Conservation (phyloP, 1,140 invertebrate species). For the Homalodisca vitripennis region DNA sequence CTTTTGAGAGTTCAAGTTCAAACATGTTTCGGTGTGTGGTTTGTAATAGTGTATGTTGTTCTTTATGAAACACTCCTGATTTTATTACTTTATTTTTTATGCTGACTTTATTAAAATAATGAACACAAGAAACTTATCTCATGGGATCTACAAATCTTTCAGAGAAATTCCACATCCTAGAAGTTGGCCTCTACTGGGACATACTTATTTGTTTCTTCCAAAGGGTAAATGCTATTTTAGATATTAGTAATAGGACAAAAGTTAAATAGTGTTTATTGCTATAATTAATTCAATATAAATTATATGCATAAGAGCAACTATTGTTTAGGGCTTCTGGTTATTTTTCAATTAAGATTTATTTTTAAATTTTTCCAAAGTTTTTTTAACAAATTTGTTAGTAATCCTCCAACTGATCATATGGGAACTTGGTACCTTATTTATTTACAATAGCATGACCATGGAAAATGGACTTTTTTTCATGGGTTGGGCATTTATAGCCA, state of each 20-base stretch:
- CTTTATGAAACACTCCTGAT: too few relatives aligned
- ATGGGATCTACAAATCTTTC: too few relatives aligned
- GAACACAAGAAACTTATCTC: too few relatives aligned
- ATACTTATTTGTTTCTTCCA: slow-evolving; percentile 47
- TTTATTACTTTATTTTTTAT: too few relatives aligned
- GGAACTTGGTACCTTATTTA: too few relatives aligned
- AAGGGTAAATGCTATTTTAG: slow-evolving; percentile 41
- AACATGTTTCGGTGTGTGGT: too few relatives aligned
- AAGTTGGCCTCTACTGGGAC: slow-evolving; percentile 45
- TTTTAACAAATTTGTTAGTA: not conserved
- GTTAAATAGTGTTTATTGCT: not conserved
- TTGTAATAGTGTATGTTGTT: too few relatives aligned
- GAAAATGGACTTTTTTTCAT: too few relatives aligned
- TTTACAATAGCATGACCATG: too few relatives aligned
- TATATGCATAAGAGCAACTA: not conserved
- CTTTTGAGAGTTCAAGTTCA: too few relatives aligned
- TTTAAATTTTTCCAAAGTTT: not conserved
- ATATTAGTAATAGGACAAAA: slow-evolving; percentile 23
- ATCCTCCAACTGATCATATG: not conserved
- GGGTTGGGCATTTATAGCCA: too few relatives aligned
- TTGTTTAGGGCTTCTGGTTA: not conserved
- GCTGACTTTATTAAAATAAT: too few relatives aligned
- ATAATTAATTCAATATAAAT: not conserved
- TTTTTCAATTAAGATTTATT: not conserved
- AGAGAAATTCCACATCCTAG: slow-evolving; percentile 43